Percentiles rank a stretch among this genome's conserved stretches.
These are phyloP conservation scores for Grus americana DNA, from an alignment of 2,113 vertebrate species.

Conservation along the genomic window DNA sequence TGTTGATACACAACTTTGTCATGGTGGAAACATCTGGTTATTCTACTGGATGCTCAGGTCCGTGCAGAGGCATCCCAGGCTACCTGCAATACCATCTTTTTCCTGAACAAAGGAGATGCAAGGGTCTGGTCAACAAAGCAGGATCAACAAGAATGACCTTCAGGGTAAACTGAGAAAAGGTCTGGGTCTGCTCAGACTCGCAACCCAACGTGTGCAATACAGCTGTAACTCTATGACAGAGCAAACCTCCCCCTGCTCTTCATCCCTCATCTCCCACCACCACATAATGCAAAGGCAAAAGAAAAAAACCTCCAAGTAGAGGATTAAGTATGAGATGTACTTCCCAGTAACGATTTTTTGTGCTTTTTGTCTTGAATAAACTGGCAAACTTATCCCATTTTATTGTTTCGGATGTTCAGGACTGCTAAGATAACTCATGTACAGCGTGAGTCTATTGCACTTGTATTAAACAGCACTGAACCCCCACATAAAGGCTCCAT, in stretches of 20 bases:
- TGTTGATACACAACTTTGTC: neutral
- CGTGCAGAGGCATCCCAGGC: neutral
- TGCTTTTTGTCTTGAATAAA: neutral
- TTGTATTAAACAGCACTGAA: neutral
- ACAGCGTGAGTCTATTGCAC: fast-evolving
- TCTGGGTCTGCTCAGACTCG: neutral
- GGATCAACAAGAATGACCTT: neutral
- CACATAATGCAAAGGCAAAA: neutral
- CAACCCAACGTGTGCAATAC: fast-evolving
- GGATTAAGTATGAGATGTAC: neutral
- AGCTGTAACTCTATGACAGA: neutral
- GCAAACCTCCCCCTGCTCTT: neutral
- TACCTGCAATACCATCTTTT: neutral
- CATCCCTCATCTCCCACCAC: neutral
- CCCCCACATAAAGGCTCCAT: neutral
- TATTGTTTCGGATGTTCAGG: fast-evolving
- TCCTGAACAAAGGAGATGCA: neutral
- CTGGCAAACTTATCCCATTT: neutral
- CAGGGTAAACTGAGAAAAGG: neutral
- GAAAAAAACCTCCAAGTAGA: neutral
- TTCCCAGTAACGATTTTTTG: neutral
- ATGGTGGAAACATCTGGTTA: neutral
- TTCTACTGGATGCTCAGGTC: neutral
- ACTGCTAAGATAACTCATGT: fast-evolving
- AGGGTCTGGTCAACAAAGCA: neutral